Evolutionary conservation across 1,140 invertebrate genomes (phyloP), one percentile per base, ranked within the genome.

Genomic region (Bombus difficillimus): DNA sequence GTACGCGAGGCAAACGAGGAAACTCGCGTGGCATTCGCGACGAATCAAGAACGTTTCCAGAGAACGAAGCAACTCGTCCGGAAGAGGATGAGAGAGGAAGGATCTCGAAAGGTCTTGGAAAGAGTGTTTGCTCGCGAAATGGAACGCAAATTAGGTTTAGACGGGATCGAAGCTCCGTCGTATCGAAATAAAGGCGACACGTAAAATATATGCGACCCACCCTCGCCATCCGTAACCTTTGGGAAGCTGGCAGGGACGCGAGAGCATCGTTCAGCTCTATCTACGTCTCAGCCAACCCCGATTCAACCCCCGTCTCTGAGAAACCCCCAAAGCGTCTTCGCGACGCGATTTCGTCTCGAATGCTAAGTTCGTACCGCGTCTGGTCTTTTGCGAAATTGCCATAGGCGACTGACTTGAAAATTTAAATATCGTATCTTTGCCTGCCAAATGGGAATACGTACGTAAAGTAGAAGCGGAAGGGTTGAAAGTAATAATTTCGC

Each of bases 131-230:
- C 93, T 93, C 91, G 92, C 88, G 92, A 93, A 89, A 94, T 94
- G 93, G 92, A 94, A 94, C 90, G 94, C 94, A 94, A 94, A 94
- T 94, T 94, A 94, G 92, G 92, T 94, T 94, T 94, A 88, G 90
- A 92, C 90, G 88, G 92, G 91, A 94, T 94, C 91, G 92, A 94
- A 93, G 85, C 90, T 91, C 80, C 84, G 85, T 88, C 85, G 92
- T 94, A 94, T 94, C 93, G 93, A 95, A 95, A 94, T 94, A 94
- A 95, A 94, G 91, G 92, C 91, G 86, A 88, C 92, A 92, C 92
- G 91, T 94, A 93, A 93, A 93, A 93, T 93, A 93, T 93, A 93
- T 85, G 91, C 89, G 89, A 83, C 72, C 85, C 85, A 84, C 74
- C 86, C 86, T 85, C 59, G 73, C 69, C 62, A 64, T 64, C 71